phyloP scores from a whole-genome alignment of 1,140 invertebrate species.

The Sinella curviseta region DNA sequence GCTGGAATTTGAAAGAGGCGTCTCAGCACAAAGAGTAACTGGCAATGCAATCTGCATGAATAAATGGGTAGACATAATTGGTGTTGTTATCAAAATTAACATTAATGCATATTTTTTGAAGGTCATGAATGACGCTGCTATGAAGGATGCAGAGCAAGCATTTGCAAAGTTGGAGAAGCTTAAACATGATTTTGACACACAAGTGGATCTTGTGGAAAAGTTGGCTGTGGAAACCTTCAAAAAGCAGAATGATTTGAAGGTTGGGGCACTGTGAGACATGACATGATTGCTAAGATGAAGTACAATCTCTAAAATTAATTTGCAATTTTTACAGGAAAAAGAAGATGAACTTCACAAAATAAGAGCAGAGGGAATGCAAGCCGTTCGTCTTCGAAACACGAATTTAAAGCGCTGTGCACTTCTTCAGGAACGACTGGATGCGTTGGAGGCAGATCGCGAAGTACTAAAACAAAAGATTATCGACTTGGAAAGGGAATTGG shows the following conservation, averaged over 20 bases:
- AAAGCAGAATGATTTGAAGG: constrained; percentile 28
- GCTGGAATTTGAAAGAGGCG: constrained; percentile 15
- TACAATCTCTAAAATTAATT: no score
- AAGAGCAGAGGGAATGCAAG: constrained; percentile 23
- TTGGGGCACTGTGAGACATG: constrained; percentile 8
- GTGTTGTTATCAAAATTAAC: constrained; percentile 11
- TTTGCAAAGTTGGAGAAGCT: constrained; percentile 31
- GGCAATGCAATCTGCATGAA: not conserved
- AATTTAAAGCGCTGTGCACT: not conserved
- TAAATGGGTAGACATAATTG: not conserved
- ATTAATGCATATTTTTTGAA: no score
- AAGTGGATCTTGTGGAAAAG: constrained; percentile 24
- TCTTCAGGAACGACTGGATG: not conserved
- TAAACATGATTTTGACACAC: constrained; percentile 22
- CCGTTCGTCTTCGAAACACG: not conserved
- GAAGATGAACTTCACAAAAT: constrained; percentile 27
- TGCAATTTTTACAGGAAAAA: not conserved
- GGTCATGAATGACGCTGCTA: constrained; percentile 30
- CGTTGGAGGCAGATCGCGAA: constrained; percentile 24
- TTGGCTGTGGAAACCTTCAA: constrained; percentile 20
- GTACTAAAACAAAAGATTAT: constrained; percentile 26
- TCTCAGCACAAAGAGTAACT: constrained; percentile 26
- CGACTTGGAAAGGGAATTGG: constrained; percentile 38
- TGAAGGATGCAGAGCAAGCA: constrained; percentile 24
- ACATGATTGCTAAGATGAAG: not conserved